phyloP scores from a whole-genome alignment of 2,113 vertebrate genomes.

The Rutilus rutilus region DNA sequence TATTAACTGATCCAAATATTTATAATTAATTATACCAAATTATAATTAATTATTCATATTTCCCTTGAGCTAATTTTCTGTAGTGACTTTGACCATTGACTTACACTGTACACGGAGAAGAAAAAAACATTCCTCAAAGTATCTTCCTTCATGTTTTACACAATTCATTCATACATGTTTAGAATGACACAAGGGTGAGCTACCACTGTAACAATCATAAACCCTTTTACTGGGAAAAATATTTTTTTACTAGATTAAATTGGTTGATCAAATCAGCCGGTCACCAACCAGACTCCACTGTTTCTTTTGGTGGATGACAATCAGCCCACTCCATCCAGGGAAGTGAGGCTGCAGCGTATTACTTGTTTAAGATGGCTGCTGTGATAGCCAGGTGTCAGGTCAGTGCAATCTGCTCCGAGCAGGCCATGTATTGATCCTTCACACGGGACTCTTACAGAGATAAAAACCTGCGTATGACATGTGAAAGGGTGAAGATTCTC shows the following conservation, averaged over 20 bases:
- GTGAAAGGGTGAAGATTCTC: conserved; percentile 47
- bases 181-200: background rate
- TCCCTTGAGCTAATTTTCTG: too few species aligned
- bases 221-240: background rate
- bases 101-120: background rate
- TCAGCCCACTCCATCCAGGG: conserved; percentile 47
- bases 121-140: background rate
- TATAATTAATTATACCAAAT: too few species aligned
- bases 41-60: too few species aligned
- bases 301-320: conserved; percentile 49
- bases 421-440: conserved; percentile 52
- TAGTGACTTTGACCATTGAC: background rate
- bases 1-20: too few species aligned
- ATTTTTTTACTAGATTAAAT: background rate
- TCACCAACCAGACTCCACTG: background rate
- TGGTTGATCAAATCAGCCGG: conserved; percentile 33
- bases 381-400: conserved; percentile 58
- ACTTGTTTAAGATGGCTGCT: conserved; percentile 51
- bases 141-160: background rate
- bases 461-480: conserved; percentile 51
- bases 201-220: background rate
- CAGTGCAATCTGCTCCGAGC: conserved; percentile 54
- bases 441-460: conserved; percentile 40
- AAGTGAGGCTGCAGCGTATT: conserved; percentile 51
- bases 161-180: background rate